phyloP scores from a whole-genome alignment of 92 coral and sea anemone species.

The Bergia puertoricense region DNA sequence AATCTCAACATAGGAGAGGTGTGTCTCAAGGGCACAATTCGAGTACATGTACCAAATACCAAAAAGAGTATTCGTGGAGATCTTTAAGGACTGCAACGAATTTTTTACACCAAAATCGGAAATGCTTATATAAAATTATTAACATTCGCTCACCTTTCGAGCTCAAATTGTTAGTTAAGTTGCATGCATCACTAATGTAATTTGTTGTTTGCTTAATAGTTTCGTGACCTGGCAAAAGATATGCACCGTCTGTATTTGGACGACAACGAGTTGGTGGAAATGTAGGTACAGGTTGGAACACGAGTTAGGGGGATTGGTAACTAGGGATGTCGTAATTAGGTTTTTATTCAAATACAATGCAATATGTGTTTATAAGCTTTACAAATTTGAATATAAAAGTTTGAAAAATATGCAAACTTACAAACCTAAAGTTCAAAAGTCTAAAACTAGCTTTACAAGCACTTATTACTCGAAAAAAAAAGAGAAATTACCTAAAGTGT shows the following conservation, averaged over 20 bases:
- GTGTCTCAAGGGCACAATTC: neutral
- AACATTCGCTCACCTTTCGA: neutral
- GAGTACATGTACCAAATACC: neutral
- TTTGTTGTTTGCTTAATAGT: neutral
- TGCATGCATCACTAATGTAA: neutral
- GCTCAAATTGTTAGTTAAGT: neutral
- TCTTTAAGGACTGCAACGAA: neutral
- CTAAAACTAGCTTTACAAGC: no score
- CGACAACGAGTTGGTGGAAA: slow-evolving; percentile 17
- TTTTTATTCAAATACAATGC: neutral
- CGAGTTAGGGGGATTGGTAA: neutral
- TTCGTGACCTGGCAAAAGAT: slow-evolving; percentile 16
- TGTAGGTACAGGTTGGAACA: neutral
- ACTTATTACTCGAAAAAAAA: no score
- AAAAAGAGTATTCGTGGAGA: neutral
- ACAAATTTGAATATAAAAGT: no score
- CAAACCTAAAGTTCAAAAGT: no score
- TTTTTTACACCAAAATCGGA: no score
- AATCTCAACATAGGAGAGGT: neutral
- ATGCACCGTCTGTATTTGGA: slow-evolving; percentile 8
- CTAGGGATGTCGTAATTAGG: neutral
- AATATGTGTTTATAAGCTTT: no score
- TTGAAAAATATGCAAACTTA: no score
- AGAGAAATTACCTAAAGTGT: no score
- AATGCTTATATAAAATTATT: neutral